Evolutionary conservation across 2,888 invertebrate genomes (phyloP).

Genomic region (Phyto melanocephala): DNA sequence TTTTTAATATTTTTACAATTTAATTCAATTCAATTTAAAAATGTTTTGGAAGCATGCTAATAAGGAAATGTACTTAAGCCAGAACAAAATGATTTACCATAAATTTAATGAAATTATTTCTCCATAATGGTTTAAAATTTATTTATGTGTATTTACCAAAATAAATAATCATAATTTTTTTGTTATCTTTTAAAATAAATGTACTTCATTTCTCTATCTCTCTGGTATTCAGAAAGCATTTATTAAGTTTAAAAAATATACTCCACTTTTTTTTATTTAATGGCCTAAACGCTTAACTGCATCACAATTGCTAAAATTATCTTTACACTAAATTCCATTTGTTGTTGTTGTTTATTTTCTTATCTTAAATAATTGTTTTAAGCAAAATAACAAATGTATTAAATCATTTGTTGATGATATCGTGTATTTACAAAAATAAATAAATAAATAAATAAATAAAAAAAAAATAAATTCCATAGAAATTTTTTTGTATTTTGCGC

Average conservation of each 20-base stretch:
- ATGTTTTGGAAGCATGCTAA: too few species aligned
- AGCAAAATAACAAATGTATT: conserved; percentile 16
- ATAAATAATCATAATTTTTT: too few species aligned
- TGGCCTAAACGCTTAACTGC: conserved; percentile 7
- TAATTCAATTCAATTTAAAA: too few species aligned
- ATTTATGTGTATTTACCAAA: background rate
- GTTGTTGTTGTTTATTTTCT: background rate
- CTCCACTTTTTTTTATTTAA: conserved; percentile 19
- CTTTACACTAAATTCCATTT: conserved; percentile 18
- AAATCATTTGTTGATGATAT: background rate
- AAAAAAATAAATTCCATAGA: background rate
- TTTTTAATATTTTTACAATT: too few species aligned
- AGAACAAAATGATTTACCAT: too few species aligned
- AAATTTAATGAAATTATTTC: too few species aligned
- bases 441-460: too few species aligned
- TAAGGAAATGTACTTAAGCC: too few species aligned
- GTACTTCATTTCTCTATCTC: background rate
- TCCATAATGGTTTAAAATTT: background rate
- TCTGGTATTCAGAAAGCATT: too few species aligned
- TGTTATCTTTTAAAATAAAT: too few species aligned
- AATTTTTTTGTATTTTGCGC: conserved; percentile 36
- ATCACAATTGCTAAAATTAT: conserved; percentile 21
- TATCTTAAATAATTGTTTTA: conserved; percentile 5
- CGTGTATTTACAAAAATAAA: background rate
- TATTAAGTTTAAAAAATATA: too few species aligned